A percentile compares a stretch with the other conserved stretches of the same genome.
Evolutionary conservation across 2,113 vertebrate genomes (phyloP).

Genomic region (Chaetodon trifascialis): DNA sequence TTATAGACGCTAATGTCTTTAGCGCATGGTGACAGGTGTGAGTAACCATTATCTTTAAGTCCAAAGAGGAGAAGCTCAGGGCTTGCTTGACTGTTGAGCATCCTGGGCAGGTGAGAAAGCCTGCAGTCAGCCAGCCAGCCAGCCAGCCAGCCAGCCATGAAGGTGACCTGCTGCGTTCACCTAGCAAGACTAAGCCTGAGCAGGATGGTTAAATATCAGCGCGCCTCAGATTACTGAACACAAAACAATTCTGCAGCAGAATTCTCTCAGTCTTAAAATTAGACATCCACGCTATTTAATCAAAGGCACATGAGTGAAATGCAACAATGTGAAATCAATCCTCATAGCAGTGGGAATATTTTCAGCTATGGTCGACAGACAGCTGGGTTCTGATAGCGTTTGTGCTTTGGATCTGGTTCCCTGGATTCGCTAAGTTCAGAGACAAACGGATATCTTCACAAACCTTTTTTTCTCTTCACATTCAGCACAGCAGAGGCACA

Average conservation of each 20-base stretch:
- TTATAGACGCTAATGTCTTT: no score
- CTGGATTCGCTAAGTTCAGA: background rate
- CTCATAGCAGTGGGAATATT: background rate
- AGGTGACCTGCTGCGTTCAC: conserved; percentile 33
- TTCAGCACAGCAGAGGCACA: no score
- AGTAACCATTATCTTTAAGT: conserved; percentile 26
- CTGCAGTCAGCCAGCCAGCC: conserved; percentile 28
- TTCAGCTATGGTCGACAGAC: no score
- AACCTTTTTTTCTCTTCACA: no score
- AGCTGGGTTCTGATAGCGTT: no score
- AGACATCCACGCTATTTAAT: background rate
- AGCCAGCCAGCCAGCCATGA: conserved; percentile 34
- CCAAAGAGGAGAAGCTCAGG: conserved; percentile 21
- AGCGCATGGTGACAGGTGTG: conserved; percentile 18
- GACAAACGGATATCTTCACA: background rate
- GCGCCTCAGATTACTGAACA: background rate
- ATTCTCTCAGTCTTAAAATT: background rate
- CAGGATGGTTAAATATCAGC: background rate
- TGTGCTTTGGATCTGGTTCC: background rate
- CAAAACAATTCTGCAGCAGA: background rate
- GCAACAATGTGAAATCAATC: background rate
- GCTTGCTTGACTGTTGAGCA: conserved; percentile 24
- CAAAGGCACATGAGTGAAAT: background rate
- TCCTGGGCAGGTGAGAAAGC: conserved; percentile 47
- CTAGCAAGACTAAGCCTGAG: background rate